Conservation (phyloP, 2,888 invertebrate species). For the Sinohyriopsis cumingii region DNA sequence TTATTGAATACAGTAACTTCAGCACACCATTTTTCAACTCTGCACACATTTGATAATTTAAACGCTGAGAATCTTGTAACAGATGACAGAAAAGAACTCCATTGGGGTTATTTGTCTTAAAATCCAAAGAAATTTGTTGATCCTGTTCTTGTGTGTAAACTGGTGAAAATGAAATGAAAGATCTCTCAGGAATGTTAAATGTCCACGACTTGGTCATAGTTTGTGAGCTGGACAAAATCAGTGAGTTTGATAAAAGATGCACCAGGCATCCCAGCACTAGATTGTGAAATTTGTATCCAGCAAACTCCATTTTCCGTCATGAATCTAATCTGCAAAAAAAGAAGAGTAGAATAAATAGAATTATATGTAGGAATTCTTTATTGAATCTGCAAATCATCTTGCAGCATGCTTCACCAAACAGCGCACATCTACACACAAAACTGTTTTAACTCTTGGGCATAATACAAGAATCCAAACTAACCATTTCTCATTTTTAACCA, state of each 20-base stretch:
- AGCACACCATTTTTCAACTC: slow-evolving; percentile 53
- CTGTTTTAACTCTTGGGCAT: too few relatives aligned
- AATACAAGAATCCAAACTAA: too few relatives aligned
- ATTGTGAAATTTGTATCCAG: slow-evolving; percentile 14
- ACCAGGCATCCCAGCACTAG: slow-evolving; percentile 4
- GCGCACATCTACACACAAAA: too few relatives aligned
- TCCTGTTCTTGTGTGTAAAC: slow-evolving; percentile 38
- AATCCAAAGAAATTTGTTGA: slow-evolving; percentile 46
- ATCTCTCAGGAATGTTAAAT: slow-evolving; percentile 46
- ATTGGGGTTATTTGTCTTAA: slow-evolving; percentile 51
- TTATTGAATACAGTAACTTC: slow-evolving; percentile 44
- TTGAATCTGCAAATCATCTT: too few relatives aligned
- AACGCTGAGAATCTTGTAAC: slow-evolving; percentile 34
- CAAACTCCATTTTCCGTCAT: slow-evolving; percentile 5
- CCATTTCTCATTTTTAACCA: too few relatives aligned
- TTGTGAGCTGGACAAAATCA: slow-evolving; percentile 1
- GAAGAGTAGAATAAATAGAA: too few relatives aligned
- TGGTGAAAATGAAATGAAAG: slow-evolving; percentile 50
- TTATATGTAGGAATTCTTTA: too few relatives aligned
- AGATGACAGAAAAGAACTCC: slow-evolving; percentile 58
- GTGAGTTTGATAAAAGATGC: not conserved
- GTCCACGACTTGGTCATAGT: slow-evolving; percentile 39
- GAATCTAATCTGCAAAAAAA: too few relatives aligned
- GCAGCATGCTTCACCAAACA: too few relatives aligned
- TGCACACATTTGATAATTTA: slow-evolving; percentile 52